Percentiles rank a stretch among this genome's conserved stretches.
These are phyloP conservation scores for Atethmia centrago DNA, from an alignment of 2,888 invertebrate species.

Conservation along the genomic window DNA sequence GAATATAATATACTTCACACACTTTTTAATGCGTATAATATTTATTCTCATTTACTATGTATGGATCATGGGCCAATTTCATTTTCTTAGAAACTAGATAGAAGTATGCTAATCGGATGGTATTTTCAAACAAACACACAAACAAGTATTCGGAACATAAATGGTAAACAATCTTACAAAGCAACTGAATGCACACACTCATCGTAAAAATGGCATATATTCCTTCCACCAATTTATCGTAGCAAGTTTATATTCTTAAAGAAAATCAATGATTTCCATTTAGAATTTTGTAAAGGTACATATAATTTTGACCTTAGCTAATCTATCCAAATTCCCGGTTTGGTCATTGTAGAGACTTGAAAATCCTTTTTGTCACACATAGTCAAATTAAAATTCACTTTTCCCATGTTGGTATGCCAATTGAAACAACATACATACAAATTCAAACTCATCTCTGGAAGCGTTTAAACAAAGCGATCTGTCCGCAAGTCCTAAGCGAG, in stretches of 20 bases:
- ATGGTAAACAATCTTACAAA: background rate
- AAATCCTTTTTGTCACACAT: background rate
- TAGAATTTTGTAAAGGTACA: too few species aligned
- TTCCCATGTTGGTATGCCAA: background rate
- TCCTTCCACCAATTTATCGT: background rate
- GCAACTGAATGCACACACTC: background rate
- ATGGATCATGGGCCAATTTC: background rate
- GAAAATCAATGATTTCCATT: background rate
- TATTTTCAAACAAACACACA: background rate
- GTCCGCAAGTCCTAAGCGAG: slow-evolving; percentile 55
- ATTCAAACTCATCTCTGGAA: slow-evolving; percentile 20
- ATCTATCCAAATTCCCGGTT: background rate
- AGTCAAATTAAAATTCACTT: background rate
- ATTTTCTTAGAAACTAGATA: background rate
- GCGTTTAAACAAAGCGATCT: slow-evolving; percentile 43
- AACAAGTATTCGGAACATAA: background rate
- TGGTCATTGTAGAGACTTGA: background rate
- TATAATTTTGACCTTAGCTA: background rate
- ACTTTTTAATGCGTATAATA: background rate
- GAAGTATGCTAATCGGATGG: background rate
- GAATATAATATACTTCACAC: background rate
- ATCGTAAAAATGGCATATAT: background rate
- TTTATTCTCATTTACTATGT: background rate
- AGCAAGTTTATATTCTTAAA: background rate
- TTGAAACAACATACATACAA: background rate